Conservation (phyloP, 2,113 vertebrate species). For the Perca flavescens region DNA sequence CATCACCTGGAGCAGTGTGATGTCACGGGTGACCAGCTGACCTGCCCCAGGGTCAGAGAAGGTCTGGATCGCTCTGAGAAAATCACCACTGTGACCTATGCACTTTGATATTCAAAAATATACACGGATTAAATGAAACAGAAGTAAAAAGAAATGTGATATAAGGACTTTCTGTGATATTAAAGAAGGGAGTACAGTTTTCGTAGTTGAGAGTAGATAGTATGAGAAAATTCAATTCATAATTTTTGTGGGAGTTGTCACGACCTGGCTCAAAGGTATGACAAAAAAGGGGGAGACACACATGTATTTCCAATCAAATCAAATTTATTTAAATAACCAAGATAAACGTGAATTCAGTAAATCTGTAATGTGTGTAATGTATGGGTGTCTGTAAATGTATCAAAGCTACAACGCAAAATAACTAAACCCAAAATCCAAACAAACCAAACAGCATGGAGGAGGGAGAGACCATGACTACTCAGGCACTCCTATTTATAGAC, state of each 20-base stretch:
- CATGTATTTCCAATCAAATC: too few relatives aligned
- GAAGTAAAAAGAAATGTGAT: not conserved
- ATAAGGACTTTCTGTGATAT: not conserved
- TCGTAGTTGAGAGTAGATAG: not conserved
- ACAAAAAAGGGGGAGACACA: too few relatives aligned
- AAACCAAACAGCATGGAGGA: too few relatives aligned
- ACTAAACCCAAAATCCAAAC: too few relatives aligned
- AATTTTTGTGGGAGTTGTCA: not conserved
- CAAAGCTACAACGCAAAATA: too few relatives aligned
- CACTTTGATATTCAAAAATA: not conserved
- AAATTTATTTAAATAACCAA: too few relatives aligned
- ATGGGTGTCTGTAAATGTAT: too few relatives aligned
- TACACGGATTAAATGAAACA: not conserved
- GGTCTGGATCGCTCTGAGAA: conserved; percentile 78
- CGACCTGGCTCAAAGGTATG: too few relatives aligned
- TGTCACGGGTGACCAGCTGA: conserved; percentile 90
- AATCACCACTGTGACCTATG: not conserved
- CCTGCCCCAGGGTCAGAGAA: conserved; percentile 93
- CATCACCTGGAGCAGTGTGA: conserved; percentile 87
- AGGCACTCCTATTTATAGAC: too few relatives aligned
- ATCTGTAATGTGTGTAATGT: too few relatives aligned
- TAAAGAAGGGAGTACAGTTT: not conserved
- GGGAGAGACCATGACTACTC: too few relatives aligned
- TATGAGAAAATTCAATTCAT: not conserved
- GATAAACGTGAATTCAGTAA: too few relatives aligned